Conservation (phyloP, 1,140 invertebrate species). For the Oryctes rhinoceros region DNA sequence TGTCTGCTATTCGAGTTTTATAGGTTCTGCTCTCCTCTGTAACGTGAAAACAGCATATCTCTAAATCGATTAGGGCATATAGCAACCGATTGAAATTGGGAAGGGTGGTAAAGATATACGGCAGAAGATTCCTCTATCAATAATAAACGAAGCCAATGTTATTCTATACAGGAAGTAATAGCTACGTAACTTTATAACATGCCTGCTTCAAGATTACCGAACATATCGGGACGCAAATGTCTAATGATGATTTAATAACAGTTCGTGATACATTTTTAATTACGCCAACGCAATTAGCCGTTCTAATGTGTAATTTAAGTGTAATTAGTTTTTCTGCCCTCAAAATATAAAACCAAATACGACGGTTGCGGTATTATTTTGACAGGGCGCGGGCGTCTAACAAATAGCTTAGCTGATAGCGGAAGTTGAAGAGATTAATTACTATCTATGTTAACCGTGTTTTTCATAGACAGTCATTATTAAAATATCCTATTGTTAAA, state of each 20-base stretch:
- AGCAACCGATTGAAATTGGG: too few species aligned
- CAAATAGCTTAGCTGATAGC: neutral
- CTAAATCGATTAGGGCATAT: too few species aligned
- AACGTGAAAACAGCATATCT: too few species aligned
- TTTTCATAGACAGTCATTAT: neutral
- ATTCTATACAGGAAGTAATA: too few species aligned
- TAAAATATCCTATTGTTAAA: too few species aligned
- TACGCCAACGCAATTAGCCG: constrained; percentile 1
- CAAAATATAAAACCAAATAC: constrained; percentile 25
- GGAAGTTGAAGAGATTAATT: constrained; percentile 13
- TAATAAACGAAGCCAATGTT: too few species aligned
- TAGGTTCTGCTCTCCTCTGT: too few species aligned
- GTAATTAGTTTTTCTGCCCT: constrained; percentile 19
- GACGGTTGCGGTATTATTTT: neutral
- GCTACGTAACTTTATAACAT: neutral
- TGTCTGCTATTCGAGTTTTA: too few species aligned
- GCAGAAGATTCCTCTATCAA: too few species aligned
- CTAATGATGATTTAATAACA: constrained; percentile 12
- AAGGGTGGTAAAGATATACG: too few species aligned
- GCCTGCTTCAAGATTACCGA: neutral
- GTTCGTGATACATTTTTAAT: constrained; percentile 26
- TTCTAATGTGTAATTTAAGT: constrained; percentile 4
- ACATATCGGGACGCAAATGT: neutral
- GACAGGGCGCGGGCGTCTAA: neutral
- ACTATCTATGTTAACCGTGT: neutral